Conservation (phyloP, 2,113 vertebrate genomes). For the Baryphthengus martii region DNA sequence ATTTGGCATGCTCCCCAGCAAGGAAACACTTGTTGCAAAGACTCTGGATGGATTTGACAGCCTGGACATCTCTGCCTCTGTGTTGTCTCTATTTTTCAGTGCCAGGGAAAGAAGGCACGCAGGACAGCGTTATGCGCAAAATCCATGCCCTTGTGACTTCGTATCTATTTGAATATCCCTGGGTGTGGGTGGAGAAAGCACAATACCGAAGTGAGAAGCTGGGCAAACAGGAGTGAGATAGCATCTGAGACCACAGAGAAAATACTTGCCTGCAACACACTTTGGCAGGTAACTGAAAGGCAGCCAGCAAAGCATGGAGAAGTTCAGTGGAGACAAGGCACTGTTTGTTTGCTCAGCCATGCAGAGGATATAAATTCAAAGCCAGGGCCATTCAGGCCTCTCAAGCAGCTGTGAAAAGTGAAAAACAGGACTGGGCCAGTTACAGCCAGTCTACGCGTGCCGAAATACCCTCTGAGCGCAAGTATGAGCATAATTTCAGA, state of each 20-base stretch:
- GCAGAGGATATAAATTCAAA: background rate
- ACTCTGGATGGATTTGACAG: background rate
- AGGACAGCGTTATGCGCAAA: background rate
- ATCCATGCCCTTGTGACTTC: background rate
- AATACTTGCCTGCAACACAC: slow-evolving; percentile 66
- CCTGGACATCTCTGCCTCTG: too few species aligned
- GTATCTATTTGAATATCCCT: background rate
- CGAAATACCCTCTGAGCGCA: background rate
- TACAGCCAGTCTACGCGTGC: background rate
- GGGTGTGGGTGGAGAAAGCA: slow-evolving; percentile 51
- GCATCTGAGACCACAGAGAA: slow-evolving; percentile 66
- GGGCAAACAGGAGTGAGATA: slow-evolving; percentile 72
- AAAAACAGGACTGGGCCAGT: background rate
- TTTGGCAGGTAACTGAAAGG: slow-evolving; percentile 59
- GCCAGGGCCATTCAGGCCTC: background rate
- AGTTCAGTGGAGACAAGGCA: slow-evolving; percentile 16
- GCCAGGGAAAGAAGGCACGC: fast-evolving
- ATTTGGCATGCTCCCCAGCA: fast-evolving
- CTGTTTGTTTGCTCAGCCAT: slow-evolving; percentile 42
- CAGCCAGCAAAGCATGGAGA: slow-evolving; percentile 52
- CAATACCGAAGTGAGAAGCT: slow-evolving; percentile 38
- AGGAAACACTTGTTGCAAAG: fast-evolving
- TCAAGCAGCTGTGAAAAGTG: background rate
- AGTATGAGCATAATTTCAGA: background rate
- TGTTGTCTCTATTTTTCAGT: background rate